Evolutionary conservation across 2,113 vertebrate genomes (phyloP).

Genomic region (Romanogobio albipinnatus): DNA sequence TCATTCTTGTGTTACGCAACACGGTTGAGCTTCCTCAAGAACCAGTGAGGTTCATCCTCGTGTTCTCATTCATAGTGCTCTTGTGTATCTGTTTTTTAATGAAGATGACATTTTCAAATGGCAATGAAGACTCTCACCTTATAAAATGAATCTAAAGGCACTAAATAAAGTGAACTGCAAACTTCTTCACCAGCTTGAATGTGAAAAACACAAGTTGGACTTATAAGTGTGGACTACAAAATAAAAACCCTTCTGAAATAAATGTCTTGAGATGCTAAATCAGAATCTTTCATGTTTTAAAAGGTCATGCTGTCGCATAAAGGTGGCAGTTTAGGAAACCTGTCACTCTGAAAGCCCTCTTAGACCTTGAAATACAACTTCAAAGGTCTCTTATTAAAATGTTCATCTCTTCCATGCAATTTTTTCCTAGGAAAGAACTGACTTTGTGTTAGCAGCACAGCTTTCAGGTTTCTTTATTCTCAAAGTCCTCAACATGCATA

Average conservation of each 20-base stretch:
- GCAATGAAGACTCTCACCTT: background rate
- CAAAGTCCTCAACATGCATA: background rate
- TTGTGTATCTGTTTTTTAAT: background rate
- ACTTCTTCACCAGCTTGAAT: background rate
- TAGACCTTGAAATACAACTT: background rate
- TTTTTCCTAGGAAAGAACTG: background rate
- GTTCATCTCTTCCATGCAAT: background rate
- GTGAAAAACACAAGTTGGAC: background rate
- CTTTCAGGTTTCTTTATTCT: background rate
- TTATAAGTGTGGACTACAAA: no score
- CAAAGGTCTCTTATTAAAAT: slow-evolving; percentile 23
- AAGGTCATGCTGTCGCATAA: background rate
- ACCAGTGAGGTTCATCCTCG: no score
- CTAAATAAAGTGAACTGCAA: background rate
- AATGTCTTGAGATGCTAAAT: slow-evolving; percentile 1
- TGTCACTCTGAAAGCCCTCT: background rate
- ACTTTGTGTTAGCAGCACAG: background rate
- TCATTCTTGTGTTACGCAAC: no score
- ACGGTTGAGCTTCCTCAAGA: no score
- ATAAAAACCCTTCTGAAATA: background rate
- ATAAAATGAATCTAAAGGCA: background rate
- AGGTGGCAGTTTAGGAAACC: slow-evolving; percentile 22
- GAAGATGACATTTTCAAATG: background rate
- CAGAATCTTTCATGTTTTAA: slow-evolving; percentile 10
- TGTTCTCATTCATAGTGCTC: no score